These are phyloP conservation scores for Tympanuchus pallidicinctus DNA, from an alignment of 2,113 vertebrate genomes.

Conservation along the genomic window DNA sequence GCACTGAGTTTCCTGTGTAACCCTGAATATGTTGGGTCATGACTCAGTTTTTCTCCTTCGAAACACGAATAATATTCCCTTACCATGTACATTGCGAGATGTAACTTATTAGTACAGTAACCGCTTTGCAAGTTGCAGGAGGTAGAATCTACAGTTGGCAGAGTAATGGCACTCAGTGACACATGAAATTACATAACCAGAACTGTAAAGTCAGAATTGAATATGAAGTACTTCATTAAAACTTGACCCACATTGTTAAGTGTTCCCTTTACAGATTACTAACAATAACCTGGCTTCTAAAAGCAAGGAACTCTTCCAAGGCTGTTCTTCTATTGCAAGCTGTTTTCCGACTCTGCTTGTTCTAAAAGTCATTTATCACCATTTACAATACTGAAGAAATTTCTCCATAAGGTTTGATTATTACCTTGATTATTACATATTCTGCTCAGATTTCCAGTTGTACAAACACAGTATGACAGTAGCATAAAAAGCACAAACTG, in stretches of 20 bases:
- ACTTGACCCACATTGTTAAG: neutral
- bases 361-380: constrained; percentile 4
- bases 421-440: neutral
- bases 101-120: rapidly evolving
- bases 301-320: neutral
- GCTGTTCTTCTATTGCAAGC: neutral
- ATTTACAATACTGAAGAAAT: constrained; percentile 1
- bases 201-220: neutral
- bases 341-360: neutral
- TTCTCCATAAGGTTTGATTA: neutral
- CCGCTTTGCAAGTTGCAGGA: neutral
- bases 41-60: neutral
- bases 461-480: neutral
- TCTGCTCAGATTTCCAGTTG: neutral
- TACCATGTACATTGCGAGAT: neutral
- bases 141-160: neutral
- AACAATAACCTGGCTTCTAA: neutral
- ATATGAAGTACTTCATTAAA: constrained; percentile 19
- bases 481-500: neutral
- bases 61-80: neutral
- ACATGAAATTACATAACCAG: neutral
- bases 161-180: neutral
- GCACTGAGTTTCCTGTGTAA: neutral
- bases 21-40: neutral
- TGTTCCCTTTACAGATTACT: neutral